Conservation (phyloP, 2,113 vertebrate genomes). For the Trematocara nigrifrons region DNA sequence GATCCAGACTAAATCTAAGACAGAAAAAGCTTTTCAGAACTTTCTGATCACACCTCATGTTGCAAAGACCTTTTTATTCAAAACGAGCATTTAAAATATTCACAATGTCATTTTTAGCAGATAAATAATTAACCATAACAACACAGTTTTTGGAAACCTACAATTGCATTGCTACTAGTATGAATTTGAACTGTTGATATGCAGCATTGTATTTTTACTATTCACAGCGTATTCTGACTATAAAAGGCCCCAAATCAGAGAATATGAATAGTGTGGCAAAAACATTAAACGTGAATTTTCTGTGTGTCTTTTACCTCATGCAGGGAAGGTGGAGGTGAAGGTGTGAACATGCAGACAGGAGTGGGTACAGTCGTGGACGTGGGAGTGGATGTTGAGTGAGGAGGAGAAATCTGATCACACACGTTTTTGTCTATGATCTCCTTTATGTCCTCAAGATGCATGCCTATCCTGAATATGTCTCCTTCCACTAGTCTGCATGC, state of each 20-base stretch:
- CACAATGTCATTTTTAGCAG: neutral
- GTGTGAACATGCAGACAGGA: neutral
- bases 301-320: constrained; percentile 71
- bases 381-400: constrained; percentile 51
- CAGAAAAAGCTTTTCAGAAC: neutral
- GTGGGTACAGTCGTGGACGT: neutral
- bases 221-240: neutral
- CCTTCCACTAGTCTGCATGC: constrained; percentile 68
- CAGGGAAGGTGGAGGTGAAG: constrained; percentile 36
- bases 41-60: neutral
- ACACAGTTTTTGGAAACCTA: neutral
- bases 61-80: neutral
- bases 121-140: neutral
- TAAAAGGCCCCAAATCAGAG: neutral
- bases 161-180: neutral
- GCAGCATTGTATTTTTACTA: neutral
- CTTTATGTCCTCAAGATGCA: constrained; percentile 79
- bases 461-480: constrained; percentile 82
- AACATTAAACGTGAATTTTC: rapidly evolving
- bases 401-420: constrained; percentile 47
- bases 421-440: constrained; percentile 74
- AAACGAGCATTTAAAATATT: neutral
- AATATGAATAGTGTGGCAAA: neutral
- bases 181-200: neutral
- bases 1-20: neutral